Evolutionary conservation across 1,140 invertebrate genomes (phyloP).

Genomic region (Bursaphelenchus mucronatus): DNA sequence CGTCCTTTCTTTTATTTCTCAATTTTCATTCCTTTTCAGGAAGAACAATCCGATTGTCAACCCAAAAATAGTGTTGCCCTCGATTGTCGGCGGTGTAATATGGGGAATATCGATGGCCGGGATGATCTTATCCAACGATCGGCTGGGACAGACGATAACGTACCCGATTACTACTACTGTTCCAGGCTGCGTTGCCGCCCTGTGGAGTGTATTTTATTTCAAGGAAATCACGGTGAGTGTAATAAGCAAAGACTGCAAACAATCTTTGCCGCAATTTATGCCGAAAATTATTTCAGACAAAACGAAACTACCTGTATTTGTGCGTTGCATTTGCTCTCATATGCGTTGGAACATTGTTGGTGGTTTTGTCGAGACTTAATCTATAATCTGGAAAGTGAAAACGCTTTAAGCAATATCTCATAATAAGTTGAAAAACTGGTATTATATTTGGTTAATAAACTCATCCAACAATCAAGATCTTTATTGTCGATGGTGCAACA

Average conservation of each 20-base stretch:
- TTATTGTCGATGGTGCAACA: too few species aligned
- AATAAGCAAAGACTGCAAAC: too few species aligned
- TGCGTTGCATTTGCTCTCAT: conserved; percentile 2
- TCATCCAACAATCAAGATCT: neutral
- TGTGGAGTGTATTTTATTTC: conserved; percentile 1
- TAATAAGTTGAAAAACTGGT: too few species aligned
- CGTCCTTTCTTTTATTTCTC: too few species aligned
- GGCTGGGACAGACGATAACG: neutral
- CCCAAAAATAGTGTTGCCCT: neutral
- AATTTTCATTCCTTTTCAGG: too few species aligned
- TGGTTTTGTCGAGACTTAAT: too few species aligned
- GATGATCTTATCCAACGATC: neutral
- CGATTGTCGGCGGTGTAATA: neutral
- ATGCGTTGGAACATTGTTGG: too few species aligned
- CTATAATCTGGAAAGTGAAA: too few species aligned
- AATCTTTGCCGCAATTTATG: neutral
- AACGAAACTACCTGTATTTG: neutral
- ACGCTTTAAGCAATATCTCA: too few species aligned
- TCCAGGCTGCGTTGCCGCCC: neutral
- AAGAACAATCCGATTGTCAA: neutral
- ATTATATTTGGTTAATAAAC: too few species aligned
- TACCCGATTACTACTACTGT: conserved; percentile 2
- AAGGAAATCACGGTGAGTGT: conserved; percentile 1
- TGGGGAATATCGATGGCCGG: neutral
- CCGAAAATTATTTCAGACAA: neutral